Evolutionary conservation across 2,113 vertebrate genomes (phyloP).

Genomic region (Andinoacara biseriatus): DNA sequence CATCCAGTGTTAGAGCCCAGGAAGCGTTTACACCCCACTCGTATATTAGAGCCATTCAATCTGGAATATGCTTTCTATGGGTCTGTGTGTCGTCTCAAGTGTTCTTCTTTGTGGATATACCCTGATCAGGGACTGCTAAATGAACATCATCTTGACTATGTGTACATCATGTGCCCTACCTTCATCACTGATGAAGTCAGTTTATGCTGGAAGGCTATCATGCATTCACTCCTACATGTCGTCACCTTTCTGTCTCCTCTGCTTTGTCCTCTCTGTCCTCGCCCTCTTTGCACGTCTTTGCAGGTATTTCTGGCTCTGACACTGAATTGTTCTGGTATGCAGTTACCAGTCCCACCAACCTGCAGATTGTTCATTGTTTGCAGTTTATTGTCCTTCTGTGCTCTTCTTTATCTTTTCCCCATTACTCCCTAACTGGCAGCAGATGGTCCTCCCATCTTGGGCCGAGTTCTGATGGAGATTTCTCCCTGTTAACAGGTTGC

Average conservation of each 20-base stretch:
- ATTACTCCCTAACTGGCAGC: constrained; percentile 4
- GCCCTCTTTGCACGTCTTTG: neutral
- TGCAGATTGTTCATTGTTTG: neutral
- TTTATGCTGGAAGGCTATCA: neutral
- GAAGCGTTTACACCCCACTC: neutral
- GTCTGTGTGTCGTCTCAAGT: too few species aligned
- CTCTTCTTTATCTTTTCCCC: neutral
- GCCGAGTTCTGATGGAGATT: neutral
- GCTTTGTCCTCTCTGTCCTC: neutral
- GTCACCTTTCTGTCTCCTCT: neutral
- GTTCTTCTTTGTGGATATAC: too few species aligned
- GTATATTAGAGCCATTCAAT: neutral
- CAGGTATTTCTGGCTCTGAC: neutral
- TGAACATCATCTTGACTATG: neutral
- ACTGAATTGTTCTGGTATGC: neutral
- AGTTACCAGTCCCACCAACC: neutral
- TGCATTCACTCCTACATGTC: too few species aligned
- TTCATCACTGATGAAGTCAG: neutral
- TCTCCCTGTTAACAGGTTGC: neutral
- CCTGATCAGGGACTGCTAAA: neutral
- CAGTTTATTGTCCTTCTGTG: neutral
- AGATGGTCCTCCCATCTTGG: neutral
- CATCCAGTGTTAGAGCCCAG: neutral
- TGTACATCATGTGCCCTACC: neutral
- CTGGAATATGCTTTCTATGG: neutral